Base-by-base conservation (phyloP, 1,140 invertebrate species). In the Trichonephila clavata region DNA sequence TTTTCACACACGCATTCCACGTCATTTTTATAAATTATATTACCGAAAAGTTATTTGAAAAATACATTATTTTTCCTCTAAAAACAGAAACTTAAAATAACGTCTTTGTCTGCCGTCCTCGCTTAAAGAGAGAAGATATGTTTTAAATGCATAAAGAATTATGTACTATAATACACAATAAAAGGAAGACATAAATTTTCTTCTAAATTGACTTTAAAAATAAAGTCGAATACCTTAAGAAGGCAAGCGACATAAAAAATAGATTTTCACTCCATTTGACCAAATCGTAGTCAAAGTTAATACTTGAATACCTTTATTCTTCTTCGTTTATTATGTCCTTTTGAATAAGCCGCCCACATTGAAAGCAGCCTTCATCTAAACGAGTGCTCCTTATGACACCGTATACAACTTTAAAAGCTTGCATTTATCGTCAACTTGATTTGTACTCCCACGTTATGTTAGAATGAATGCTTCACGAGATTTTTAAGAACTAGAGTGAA, bases 321-420 rank as follows among this genome's bases (percentile, higher is more conserved):
- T 39, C 32, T 39, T 43, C n/a, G 16, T 3, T 81, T 81, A 10
- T 68, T 68, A 5, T 0, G 21, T 20, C 16, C 61, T 68, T 24
- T 68, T 68, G 65, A 68, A 68, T 24, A 68, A 21, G n/a, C n/a
- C 65, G 65, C 65, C 65, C 65, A 68, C 65, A 24, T 21, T 24
- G 65, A 68, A 21, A 68, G 77, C 77, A 81, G 16, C 77, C 77
- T 81, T 81, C 77, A 43, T 50, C 65, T 68, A 68, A 68, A 68
- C 65, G 65, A 68, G n/a, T 24, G 65, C 65, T 68, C 65, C 27
- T 68, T 24, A 24, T 21, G 65, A 21, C 65, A 8, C 16, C 43
- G 77, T 43, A 50, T 20, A 43, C 14, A 39, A 81, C 77, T 81
- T 81, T 81, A 81, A 81, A 81, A 43, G 77, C 32, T 50, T n/a